Conservation (phyloP, 1,140 invertebrate genomes). For the Papilio polytes region DNA sequence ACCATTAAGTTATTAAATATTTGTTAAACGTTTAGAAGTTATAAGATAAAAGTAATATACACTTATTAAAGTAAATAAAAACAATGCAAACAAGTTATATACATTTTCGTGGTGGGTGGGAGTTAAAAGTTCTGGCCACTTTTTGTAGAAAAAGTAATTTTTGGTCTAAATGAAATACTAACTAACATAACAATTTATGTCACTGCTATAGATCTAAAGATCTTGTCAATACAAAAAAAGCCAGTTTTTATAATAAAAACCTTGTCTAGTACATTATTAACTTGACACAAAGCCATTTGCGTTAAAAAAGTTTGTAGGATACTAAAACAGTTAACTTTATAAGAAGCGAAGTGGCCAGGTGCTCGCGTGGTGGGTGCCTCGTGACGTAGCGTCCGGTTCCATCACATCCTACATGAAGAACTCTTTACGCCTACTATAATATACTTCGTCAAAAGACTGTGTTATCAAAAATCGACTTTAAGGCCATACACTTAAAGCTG, state of each 20-base stretch:
- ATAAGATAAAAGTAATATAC: slow-evolving; percentile 51
- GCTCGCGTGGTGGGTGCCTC: slow-evolving; percentile 70
- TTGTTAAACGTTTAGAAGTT: slow-evolving; percentile 36
- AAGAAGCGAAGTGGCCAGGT: slow-evolving; percentile 76
- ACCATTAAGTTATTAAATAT: slow-evolving; percentile 22
- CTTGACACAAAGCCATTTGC: neutral
- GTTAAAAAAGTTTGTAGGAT: neutral
- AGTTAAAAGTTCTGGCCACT: slow-evolving; percentile 77
- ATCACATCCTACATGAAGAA: slow-evolving; percentile 21
- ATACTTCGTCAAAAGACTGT: slow-evolving; percentile 19
- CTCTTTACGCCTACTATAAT: slow-evolving; percentile 17
- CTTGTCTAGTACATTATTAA: neutral
- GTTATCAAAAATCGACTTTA: slow-evolving; percentile 23
- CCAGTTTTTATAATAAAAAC: slow-evolving; percentile 3
- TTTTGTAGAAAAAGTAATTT: slow-evolving; percentile 64
- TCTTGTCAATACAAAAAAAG: neutral
- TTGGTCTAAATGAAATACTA: slow-evolving; percentile 68
- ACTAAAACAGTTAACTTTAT: neutral
- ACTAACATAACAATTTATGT: slow-evolving; percentile 37
- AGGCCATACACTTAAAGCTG: neutral
- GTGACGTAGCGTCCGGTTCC: slow-evolving; percentile 29
- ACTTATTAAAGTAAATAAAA: slow-evolving; percentile 64
- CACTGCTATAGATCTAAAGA: neutral
- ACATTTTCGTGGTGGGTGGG: slow-evolving; percentile 80
- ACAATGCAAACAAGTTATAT: slow-evolving; percentile 79